Evolutionary conservation across 2,113 vertebrate genomes (phyloP).

Genomic region (Pleuronectes platessa): DNA sequence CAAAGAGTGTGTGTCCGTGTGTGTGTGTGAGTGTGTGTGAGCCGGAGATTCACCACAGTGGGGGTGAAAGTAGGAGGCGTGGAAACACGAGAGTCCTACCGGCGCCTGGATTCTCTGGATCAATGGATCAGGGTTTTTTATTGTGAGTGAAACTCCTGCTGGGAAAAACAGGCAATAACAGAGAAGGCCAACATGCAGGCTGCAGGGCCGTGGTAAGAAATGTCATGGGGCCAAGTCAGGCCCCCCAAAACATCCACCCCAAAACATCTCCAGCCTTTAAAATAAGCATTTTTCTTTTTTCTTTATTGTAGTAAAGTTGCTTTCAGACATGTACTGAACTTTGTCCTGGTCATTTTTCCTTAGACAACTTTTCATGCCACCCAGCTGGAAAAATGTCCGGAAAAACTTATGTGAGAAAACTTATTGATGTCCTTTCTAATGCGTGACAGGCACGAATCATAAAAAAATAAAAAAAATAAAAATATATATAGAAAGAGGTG

Average conservation of each 20-base stretch:
- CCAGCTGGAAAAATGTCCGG: no score
- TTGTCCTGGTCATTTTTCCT: no score
- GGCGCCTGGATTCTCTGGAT: constrained; percentile 64
- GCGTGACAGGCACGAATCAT: no score
- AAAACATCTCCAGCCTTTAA: background rate
- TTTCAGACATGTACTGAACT: no score
- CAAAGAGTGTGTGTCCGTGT: constrained; percentile 61
- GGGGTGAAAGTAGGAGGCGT: constrained; percentile 80
- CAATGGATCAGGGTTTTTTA: constrained; percentile 68
- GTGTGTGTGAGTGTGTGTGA: constrained; percentile 54
- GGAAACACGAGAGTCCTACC: constrained; percentile 70
- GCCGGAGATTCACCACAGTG: constrained; percentile 83
- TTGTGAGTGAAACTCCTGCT: constrained; percentile 49
- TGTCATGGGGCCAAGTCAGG: background rate
- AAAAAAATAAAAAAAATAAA: no score
- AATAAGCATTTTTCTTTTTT: no score
- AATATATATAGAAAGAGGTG: no score
- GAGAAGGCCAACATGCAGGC: background rate
- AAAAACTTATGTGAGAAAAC: no score
- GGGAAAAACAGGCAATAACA: background rate
- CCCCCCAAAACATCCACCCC: background rate
- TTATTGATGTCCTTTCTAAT: no score
- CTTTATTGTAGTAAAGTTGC: no score
- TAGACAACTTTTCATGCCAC: no score
- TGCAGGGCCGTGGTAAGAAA: background rate